Base-by-base conservation (phyloP, 2,797 vertebrate species). In the Crocidura indochinensis region DNA sequence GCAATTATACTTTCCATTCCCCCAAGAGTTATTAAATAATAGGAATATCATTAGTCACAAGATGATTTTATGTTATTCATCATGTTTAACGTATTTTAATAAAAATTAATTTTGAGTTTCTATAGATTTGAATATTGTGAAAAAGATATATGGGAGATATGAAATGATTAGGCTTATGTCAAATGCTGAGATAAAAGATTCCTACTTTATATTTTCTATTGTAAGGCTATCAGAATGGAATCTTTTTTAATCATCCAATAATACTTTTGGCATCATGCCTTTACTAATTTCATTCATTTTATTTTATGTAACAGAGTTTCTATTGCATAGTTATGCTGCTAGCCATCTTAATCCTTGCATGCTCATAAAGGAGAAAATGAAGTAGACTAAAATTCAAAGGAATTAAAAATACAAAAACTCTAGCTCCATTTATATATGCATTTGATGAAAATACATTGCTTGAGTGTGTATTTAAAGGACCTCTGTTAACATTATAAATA, bases 371-470 rank as follows among this genome's bases (percentile, higher is more conserved):
- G 65, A 77, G 10, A 79, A 53, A 53, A 53, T 5, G 0, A 0
- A n/a, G 9, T 3, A 22, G n/a, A 6, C 26, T 14, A 6, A 44
- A 90, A 75, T 15, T 27, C 29, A 38, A 38, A 84, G 12, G 19
- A 29, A 68, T 24, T 27, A 64, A 49, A 72, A 22, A 6, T 0
- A 14, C 1, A 1, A 11, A 7, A 1, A 3, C 1, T 7, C 38
- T 5, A 38, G 5, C 14, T 2, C 24, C 1, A 5, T 64, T 9
- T 27, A 53, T 53, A 53, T 67, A 12, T 7, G 10, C 6, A 0
- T 3, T 6, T 3, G 29, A 26, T 0, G 5, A 31, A 3, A 67
- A 7, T 4, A 12, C 14, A 6, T 1, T 67, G 47, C 51, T 6
- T 80, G 6, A 24, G 22, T 6, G 20, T 2, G 8, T 38, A 10